Evolutionary conservation across 2,797 vertebrate genomes (phyloP).

Genomic region (Galago senegalensis): DNA sequence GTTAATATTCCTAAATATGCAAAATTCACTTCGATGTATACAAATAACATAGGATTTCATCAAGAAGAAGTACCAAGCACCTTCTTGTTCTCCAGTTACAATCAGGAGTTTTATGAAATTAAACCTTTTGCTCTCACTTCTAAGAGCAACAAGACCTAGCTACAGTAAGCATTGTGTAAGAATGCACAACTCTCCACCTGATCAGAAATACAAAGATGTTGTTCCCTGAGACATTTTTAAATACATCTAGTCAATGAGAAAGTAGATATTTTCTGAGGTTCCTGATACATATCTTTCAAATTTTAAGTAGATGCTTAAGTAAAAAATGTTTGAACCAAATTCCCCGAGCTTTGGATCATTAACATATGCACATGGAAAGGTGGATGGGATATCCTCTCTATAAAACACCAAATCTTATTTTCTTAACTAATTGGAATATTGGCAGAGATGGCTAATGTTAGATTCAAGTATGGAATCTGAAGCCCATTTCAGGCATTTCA

Average conservation of each 20-base stretch:
- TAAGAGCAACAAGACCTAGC: neutral
- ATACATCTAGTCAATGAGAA: neutral
- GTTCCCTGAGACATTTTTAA: conserved; percentile 30
- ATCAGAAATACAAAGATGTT: conserved; percentile 9
- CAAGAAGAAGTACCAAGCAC: neutral
- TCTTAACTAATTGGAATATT: conserved; percentile 13
- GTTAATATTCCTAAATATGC: conserved; percentile 38
- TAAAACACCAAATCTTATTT: conserved; percentile 23
- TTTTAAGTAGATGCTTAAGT: neutral
- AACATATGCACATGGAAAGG: conserved; percentile 6
- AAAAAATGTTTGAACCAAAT: conserved; percentile 21
- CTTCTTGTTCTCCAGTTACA: neutral
- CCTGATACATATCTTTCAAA: neutral
- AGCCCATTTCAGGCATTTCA: neutral
- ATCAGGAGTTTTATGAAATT: neutral
- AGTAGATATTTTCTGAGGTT: neutral
- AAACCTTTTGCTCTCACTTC: neutral
- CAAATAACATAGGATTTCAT: conserved; percentile 45
- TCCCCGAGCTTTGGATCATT: neutral
- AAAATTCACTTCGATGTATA: neutral
- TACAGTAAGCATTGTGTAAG: neutral
- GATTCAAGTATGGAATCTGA: neutral
- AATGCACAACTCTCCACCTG: neutral
- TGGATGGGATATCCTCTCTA: neutral
- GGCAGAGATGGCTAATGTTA: neutral